Percentiles rank a stretch among this genome's conserved stretches.
These are phyloP conservation scores for Macrobrachium nipponense DNA, from an alignment of 1,140 invertebrate species.

Conservation along the genomic window DNA sequence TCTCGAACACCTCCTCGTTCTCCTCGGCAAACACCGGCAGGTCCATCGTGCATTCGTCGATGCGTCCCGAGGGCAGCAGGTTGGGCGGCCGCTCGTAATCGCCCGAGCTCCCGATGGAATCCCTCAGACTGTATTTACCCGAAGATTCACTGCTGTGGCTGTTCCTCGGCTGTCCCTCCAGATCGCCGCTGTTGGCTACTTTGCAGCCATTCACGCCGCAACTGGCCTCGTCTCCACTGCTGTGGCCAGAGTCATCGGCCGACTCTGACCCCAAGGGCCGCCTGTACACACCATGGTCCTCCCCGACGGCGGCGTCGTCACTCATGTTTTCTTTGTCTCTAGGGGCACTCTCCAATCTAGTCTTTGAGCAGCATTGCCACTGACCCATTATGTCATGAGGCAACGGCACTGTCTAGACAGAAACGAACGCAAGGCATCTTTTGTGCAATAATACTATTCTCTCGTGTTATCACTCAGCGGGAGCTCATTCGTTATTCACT, in stretches of 20 bases:
- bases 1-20: not conserved
- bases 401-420: not conserved
- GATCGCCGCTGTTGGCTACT: not conserved
- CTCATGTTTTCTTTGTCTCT: not conserved
- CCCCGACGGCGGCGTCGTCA: too few relatives aligned
- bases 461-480: not conserved
- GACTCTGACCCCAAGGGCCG: not conserved
- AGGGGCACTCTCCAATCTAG: not conserved
- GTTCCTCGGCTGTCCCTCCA: slow-evolving; percentile 9
- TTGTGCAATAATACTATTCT: not conserved
- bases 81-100: slow-evolving; percentile 21
- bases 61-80: not conserved
- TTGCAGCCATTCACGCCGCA: slow-evolving; percentile 2
- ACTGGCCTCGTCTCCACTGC: slow-evolving; percentile 51
- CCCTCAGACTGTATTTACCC: slow-evolving; percentile 50
- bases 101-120: slow-evolving; percentile 30
- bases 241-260: slow-evolving; percentile 38
- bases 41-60: slow-evolving; percentile 21
- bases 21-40: slow-evolving; percentile 39
- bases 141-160: slow-evolving; percentile 56
- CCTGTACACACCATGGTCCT: not conserved
- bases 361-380: slow-evolving; percentile 39
- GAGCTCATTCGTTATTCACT: not conserved
- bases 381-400: slow-evolving; percentile 41
- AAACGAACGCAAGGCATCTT: not conserved